Base-by-base conservation (phyloP, 2,797 vertebrate species). In the Sarcoramphus papa region DNA sequence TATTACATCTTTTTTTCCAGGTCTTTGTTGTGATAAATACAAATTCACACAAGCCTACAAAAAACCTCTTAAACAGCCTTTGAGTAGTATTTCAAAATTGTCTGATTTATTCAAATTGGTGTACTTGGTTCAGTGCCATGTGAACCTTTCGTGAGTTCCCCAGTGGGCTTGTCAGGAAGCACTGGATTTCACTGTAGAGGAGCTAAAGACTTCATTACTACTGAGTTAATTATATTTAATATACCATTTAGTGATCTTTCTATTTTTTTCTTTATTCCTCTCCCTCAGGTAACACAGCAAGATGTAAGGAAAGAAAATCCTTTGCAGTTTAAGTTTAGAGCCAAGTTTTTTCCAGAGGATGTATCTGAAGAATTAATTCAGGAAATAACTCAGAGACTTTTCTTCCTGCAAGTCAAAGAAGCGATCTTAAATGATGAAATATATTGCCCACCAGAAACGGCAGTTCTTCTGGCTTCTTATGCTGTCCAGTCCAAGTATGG, bases 381-480 rank as follows among this genome's bases (percentile, higher is more conserved):
- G 97, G 99, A 99, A 96, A 99, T 99, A 98, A 99, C 99, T n/a
- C 99, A 99, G 97, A 99, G 98, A 94, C 99, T 99, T 83, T 99
- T 99, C 98, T 99, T 99, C 98, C 98, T 99, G 91, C 99, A 99
- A 99, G 99, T 99, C 92, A 99, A 99, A 96, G 99, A 99, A 98
- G 99, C 99, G 2, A 99, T 99, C 96, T 97, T 99, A 98, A 99
- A 99, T 75, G 99, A 99, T 93, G 99, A 99, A 97, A 99, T 99
- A 96, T 99, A 99, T 97, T 99, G 99, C 93, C 99, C 99, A 64
- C 99, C 99, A 24, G 99, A 99, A 98, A 99, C 99, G 2, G 99
- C 99, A 4, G 99, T 99, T 96, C 98, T 99, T 33, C 97, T 99
- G 96, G 99, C 99, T 41, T 99, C 99, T 6, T 99, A 99, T 51